Evolutionary conservation across 1,140 invertebrate genomes (phyloP).

Genomic region (Paramacrobiotus metropolitanus): DNA sequence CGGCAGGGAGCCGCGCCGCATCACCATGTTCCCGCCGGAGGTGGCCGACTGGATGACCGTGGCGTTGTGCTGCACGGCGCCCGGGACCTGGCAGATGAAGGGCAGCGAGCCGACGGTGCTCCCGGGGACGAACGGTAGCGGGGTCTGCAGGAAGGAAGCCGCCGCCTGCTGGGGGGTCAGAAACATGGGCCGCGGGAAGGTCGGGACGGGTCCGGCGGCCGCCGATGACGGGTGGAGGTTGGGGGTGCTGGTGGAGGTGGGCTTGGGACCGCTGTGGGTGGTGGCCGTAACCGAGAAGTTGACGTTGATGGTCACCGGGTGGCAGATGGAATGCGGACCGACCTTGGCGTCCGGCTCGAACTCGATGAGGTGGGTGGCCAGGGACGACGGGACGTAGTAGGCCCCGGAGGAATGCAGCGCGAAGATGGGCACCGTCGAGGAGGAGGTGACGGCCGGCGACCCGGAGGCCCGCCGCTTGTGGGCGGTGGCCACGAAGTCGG

Average conservation of each 20-base stretch:
- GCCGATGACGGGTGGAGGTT: too few species aligned
- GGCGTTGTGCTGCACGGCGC: neutral
- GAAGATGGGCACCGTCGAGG: constrained; percentile 41
- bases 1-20: neutral
- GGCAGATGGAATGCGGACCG: constrained; percentile 32
- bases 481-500: neutral
- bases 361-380: neutral
- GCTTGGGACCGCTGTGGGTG: neutral
- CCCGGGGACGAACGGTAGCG: neutral
- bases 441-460: constrained; percentile 8
- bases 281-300: constrained; percentile 31
- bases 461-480: neutral
- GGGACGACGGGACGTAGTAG: constrained; percentile 49
- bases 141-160: neutral
- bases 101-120: neutral
- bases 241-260: neutral
- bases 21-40: neutral
- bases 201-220: neutral
- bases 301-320: constrained; percentile 71
- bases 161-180: neutral
- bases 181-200: neutral
- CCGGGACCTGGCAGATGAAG: neutral
- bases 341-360: neutral
- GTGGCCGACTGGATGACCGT: neutral
- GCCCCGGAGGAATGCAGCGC: constrained; percentile 55